Percentiles rank a stretch among this genome's conserved stretches.
These are phyloP conservation scores for Eptatretus burgeri DNA, from an alignment of 2,113 vertebrate genomes.

Conservation along the genomic window DNA sequence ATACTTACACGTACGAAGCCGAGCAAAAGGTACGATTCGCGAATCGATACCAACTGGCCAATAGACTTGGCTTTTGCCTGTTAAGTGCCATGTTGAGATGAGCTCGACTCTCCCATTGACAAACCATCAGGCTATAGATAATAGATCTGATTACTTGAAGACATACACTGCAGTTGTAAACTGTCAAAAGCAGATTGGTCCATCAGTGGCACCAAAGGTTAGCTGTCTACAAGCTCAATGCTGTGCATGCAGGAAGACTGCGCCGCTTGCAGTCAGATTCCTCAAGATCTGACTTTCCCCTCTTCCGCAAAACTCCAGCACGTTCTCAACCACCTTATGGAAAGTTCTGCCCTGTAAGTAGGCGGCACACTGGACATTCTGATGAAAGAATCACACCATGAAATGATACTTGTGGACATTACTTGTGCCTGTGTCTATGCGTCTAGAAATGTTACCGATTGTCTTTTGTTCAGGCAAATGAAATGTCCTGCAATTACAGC, in stretches of 20 bases:
- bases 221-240: neutral
- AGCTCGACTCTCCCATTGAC: neutral
- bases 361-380: neutral
- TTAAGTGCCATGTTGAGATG: neutral
- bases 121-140: neutral
- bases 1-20: slow-evolving; percentile 69
- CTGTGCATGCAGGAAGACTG: slow-evolving; percentile 33
- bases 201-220: neutral
- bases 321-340: slow-evolving; percentile 55
- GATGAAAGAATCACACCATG: neutral
- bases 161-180: neutral
- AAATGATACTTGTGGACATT: neutral
- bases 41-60: neutral
- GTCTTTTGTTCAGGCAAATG: slow-evolving; percentile 37
- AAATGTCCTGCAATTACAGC: slow-evolving; percentile 73
- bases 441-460: neutral
- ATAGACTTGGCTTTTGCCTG: neutral
- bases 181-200: neutral
- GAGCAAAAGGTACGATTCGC: slow-evolving; percentile 45
- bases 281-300: slow-evolving; percentile 53
- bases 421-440: neutral
- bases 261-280: slow-evolving; percentile 69
- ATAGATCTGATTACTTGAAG: neutral
- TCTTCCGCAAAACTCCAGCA: slow-evolving; percentile 61
- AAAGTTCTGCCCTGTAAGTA: slow-evolving; percentile 52